These are phyloP conservation scores for Ancistrus triradiatus DNA, from an alignment of 2,113 vertebrate genomes.

Conservation along the genomic window DNA sequence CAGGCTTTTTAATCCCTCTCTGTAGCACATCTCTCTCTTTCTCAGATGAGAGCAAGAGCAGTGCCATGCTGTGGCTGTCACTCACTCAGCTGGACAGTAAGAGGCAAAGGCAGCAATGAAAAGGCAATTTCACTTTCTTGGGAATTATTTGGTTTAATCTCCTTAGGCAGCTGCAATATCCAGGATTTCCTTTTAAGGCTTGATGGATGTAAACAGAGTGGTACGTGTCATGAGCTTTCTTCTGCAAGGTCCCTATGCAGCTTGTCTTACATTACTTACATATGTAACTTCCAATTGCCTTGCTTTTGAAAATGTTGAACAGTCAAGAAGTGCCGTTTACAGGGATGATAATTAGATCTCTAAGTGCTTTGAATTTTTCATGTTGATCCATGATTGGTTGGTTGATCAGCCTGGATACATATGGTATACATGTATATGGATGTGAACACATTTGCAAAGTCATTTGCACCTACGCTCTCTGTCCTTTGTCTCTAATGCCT, in stretches of 20 bases:
- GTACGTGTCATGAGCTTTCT: constrained; percentile 35
- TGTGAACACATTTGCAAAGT: no score
- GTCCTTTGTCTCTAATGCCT: constrained; percentile 18
- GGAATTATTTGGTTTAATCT: neutral
- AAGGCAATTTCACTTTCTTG: constrained; percentile 8
- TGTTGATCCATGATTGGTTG: no score
- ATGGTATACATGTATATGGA: no score
- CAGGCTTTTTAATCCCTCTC: neutral
- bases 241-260: neutral
- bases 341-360: no score
- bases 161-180: neutral
- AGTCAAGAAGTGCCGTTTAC: no score
- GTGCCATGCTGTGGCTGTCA: constrained; percentile 35
- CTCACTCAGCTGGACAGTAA: constrained; percentile 10
- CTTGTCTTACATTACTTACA: no score
- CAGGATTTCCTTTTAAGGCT: constrained; percentile 34
- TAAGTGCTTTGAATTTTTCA: no score
- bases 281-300: no score
- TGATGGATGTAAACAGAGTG: constrained; percentile 6
- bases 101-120: neutral
- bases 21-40: neutral
- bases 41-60: constrained; percentile 30
- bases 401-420: no score
- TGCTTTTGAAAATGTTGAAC: no score
- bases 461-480: no score